phyloP scores from a whole-genome alignment of 2,888 invertebrate genomes.

The Nomada fabriciana region DNA sequence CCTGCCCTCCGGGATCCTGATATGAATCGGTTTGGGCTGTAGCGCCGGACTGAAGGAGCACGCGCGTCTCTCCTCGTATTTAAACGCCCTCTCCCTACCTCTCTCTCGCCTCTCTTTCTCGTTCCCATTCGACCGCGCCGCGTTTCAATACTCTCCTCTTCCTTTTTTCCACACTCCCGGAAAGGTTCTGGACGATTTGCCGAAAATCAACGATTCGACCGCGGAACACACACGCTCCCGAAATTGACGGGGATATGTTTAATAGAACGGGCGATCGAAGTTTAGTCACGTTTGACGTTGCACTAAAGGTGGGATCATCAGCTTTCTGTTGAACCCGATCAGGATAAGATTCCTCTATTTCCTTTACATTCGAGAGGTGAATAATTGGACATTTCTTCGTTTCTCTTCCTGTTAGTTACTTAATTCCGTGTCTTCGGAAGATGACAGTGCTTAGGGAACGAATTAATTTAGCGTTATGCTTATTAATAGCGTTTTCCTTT shows the following conservation, averaged over 20 bases:
- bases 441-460: too few relatives aligned
- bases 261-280: background rate
- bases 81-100: slow-evolving; percentile 83
- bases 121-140: slow-evolving; percentile 51
- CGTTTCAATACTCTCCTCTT: slow-evolving; percentile 56
- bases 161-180: slow-evolving; percentile 46
- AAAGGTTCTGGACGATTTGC: slow-evolving; percentile 29
- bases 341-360: too few relatives aligned
- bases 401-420: too few relatives aligned
- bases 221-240: background rate
- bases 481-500: too few relatives aligned
- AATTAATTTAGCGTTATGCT: too few relatives aligned
- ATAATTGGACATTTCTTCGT: too few relatives aligned
- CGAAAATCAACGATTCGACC: slow-evolving; percentile 12
- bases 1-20: slow-evolving; percentile 65
- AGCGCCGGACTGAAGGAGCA: slow-evolving; percentile 83
- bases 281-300: background rate
- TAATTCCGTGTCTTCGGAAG: too few relatives aligned
- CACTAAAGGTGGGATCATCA: background rate
- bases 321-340: too few relatives aligned
- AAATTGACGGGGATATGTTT: background rate
- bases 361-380: too few relatives aligned
- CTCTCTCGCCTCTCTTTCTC: slow-evolving; percentile 63
- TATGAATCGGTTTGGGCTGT: slow-evolving; percentile 80
- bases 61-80: slow-evolving; percentile 82